Base-by-base conservation (phyloP, 2,797 vertebrate species). In the Falco columbarius region DNA sequence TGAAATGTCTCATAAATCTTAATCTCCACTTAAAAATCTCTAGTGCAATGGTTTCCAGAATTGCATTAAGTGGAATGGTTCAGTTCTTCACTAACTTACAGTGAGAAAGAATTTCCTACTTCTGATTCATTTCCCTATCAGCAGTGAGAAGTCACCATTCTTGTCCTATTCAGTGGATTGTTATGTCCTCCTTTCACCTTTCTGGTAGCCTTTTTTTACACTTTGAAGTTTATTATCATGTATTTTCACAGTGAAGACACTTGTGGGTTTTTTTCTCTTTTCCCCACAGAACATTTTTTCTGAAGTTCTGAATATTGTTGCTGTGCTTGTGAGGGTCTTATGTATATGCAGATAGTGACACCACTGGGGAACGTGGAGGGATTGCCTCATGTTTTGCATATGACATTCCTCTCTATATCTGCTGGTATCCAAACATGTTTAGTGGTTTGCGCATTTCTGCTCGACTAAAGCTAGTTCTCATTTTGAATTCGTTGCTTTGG, bases 251-350 rank as follows among this genome's bases (percentile, higher is more conserved):
- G 9, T 34, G 20, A 42, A 44, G 16, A 10, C 18, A 1, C 56
- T 32, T 40, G 29, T 18, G 9, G 3, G 20, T 10, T 44, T 21
- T 23, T 2, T 46, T 46, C 17, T 26, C 40, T 54, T 71, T 13
- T 14, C 3, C 11, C 6, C 12, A 0, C 5, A 27, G 3, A 55
- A 15, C 6, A 2, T 30, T 3, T 66, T 84, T 54, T 70, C 32
- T 75, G 14, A 84, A 75, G 14, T 22, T 66, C 18, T 62, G 44
- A 10, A 38, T 49, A 49, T 58, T 67, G 17, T 72, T 81, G 54
- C 34, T 54, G 10, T 38, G 24, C 12, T 54, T 80, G 18, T 59
- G 22, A 89, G 24, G 10, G 29, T 58, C 9, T 56, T 47, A 14
- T 0, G 5, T 38, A 4, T 32, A 2, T 13, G 16, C 12, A 44